Percentiles rank a stretch among this genome's conserved stretches.
phyloP scores from a whole-genome alignment of 2,888 invertebrate genomes.

The Macrophya annulata region DNA sequence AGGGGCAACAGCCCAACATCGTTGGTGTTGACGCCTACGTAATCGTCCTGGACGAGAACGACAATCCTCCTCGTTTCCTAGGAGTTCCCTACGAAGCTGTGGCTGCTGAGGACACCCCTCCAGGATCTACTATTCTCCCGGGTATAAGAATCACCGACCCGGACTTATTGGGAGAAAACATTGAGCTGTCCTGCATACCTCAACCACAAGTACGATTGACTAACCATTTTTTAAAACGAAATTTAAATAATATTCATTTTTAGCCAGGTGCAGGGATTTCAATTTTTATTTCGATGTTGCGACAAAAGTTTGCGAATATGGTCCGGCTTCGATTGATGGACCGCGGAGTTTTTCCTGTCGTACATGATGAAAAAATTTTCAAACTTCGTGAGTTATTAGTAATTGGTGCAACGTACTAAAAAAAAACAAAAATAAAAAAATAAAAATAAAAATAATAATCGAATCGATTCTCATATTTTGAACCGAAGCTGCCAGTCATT shows the following conservation, averaged over 20 bases:
- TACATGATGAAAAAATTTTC: not conserved
- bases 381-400: not conserved
- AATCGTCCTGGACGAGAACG: conserved; percentile 93
- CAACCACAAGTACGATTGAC: conserved; percentile 78
- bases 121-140: conserved; percentile 88
- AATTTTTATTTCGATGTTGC: not conserved
- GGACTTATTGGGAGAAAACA: conserved; percentile 90
- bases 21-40: conserved; percentile 90
- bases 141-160: conserved; percentile 89
- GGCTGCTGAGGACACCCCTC: conserved; percentile 88
- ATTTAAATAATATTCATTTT: not conserved
- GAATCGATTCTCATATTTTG: not conserved
- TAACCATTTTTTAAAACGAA: not conserved
- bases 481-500: not conserved
- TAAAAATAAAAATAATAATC: no score
- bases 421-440: no score
- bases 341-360: not conserved
- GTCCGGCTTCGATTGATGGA: not conserved
- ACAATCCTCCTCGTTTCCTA: conserved; percentile 87
- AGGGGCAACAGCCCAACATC: conserved; percentile 84
- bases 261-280: not conserved
- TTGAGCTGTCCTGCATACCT: conserved; percentile 87
- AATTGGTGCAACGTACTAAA: not conserved
- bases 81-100: conserved; percentile 91
- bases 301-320: not conserved